A percentile compares a stretch with the other conserved stretches of the same genome.
Evolutionary conservation across 2,888 invertebrate species (phyloP).

Genomic region (Temnothorax ravouxi): DNA sequence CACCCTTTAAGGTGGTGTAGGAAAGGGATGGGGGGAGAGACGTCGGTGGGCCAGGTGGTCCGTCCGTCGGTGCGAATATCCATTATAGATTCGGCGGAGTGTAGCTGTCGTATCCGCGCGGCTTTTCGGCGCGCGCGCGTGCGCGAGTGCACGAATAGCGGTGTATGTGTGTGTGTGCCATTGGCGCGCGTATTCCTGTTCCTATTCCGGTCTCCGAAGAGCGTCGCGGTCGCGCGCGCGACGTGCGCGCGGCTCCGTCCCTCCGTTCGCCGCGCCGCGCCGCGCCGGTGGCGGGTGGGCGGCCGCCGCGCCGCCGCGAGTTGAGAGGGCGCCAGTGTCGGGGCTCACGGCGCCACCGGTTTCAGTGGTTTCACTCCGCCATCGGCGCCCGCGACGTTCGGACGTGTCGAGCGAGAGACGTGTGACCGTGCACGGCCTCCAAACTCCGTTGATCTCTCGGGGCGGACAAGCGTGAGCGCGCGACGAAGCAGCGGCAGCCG

Average conservation of each 20-base stretch:
- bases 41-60: constrained; percentile 81
- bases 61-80: constrained; percentile 83
- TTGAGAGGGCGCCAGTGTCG: constrained; percentile 79
- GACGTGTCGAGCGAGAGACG: constrained; percentile 73
- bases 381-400: constrained; percentile 81
- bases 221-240: constrained; percentile 19
- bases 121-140: constrained; percentile 61
- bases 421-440: constrained; percentile 22
- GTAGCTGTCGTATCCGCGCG: constrained; percentile 75
- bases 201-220: constrained; percentile 29
- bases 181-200: constrained; percentile 21
- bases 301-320: constrained; percentile 49
- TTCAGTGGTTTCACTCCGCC: constrained; percentile 84
- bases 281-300: constrained; percentile 38
- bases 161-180: not conserved
- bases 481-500: constrained; percentile 15
- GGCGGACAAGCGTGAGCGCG: constrained; percentile 67
- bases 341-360: constrained; percentile 82
- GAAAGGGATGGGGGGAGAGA: constrained; percentile 60
- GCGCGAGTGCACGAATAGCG: not conserved
- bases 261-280: not conserved
- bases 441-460: constrained; percentile 17
- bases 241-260: not conserved
- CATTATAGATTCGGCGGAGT: constrained; percentile 81
- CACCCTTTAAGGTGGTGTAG: constrained; percentile 78